phyloP scores from a whole-genome alignment of 2,113 vertebrate species.

The Telmatochromis sp. region DNA sequence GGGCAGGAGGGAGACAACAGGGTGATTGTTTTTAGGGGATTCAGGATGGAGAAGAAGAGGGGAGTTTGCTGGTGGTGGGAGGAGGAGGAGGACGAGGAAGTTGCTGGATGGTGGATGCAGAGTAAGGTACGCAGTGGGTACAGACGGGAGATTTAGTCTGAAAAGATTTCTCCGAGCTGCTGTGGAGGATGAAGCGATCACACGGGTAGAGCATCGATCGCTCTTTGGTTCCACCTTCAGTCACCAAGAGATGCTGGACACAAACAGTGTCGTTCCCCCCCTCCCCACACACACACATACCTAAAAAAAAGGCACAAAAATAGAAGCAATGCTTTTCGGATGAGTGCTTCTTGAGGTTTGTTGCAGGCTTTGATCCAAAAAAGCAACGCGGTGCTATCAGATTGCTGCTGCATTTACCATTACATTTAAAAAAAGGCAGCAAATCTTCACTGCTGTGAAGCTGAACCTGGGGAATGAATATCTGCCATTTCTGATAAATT shows the following conservation, averaged over 20 bases:
- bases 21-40: background rate
- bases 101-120: conserved; percentile 6
- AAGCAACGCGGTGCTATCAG: background rate
- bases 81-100: background rate
- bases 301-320: background rate
- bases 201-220: background rate
- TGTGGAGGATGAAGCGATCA: background rate
- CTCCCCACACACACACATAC: background rate
- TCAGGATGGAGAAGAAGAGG: background rate
- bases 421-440: background rate
- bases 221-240: background rate
- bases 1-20: background rate
- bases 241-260: background rate
- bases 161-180: background rate
- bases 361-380: background rate
- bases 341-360: background rate
- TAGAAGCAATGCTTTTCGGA: background rate
- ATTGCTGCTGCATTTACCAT: background rate
- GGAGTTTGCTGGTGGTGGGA: conserved; percentile 1
- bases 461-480: background rate
- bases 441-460: background rate
- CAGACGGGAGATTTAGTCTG: conserved; percentile 28
- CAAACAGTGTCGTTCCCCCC: background rate
- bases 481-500: background rate
- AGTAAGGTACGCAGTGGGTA: conserved; percentile 14